These are phyloP conservation scores for Trachurus trachurus DNA, from an alignment of 2,797 vertebrate species.

Conservation along the genomic window DNA sequence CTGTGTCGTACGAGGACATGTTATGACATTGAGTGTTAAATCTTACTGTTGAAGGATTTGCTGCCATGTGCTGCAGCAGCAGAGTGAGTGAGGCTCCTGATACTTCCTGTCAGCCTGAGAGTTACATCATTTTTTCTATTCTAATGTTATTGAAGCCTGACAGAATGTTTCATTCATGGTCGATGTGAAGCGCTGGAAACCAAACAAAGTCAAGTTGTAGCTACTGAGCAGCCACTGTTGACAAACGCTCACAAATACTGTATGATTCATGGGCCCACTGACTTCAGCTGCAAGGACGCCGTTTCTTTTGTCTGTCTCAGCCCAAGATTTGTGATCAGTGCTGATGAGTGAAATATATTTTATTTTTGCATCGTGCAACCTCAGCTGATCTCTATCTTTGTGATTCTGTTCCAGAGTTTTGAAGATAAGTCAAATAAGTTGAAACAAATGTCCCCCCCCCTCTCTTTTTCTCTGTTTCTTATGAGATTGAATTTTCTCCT, in stretches of 20 bases:
- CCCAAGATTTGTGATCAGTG: background rate
- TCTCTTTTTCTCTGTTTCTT: background rate
- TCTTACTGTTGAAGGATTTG: background rate
- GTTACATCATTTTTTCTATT: background rate
- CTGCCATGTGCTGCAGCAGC: background rate
- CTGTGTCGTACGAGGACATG: background rate
- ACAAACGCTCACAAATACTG: background rate
- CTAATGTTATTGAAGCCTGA: background rate
- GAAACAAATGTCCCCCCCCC: background rate
- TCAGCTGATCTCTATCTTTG: slow-evolving; percentile 22
- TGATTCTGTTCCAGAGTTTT: background rate
- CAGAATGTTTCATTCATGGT: slow-evolving; percentile 2
- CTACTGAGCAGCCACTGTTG: background rate
- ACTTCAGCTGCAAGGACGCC: background rate
- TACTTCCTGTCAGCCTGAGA: background rate
- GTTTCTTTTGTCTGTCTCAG: background rate
- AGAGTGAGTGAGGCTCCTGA: no score
- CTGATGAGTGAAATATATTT: slow-evolving; percentile 1
- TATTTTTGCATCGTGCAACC: slow-evolving; percentile 8
- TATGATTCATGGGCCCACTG: background rate
- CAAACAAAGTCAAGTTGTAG: background rate
- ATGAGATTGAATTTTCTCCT: background rate
- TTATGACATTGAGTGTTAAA: background rate
- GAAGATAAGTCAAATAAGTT: background rate
- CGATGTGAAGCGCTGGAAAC: background rate